Evolutionary conservation across 2,888 invertebrate species (phyloP), one percentile per base, ranked within the genome.

Genomic region (Acleris laterana): DNA sequence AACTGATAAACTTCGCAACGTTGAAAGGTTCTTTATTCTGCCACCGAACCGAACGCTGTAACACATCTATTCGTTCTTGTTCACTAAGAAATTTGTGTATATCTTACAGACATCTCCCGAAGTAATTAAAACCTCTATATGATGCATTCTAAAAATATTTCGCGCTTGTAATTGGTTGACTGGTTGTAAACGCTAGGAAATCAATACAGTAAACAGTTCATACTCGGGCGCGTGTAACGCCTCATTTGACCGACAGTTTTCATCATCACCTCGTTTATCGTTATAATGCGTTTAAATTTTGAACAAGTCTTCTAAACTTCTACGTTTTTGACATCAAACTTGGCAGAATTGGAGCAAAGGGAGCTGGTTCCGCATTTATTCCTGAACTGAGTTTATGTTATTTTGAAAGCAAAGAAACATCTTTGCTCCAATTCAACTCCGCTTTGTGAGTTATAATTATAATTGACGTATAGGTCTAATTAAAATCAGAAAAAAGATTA

Each of bases 351-450:
- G 44, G 57, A 42, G 49, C 58, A 38, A 53, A 58, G 32, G 65
- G 55, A 42, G 28, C n/a, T 19, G 42, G 20, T 65, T 66, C 66
- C 61, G 66, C 76, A 57, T 65, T 79, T 84, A 83, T 81, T 83
- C 80, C 77, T 68, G 77, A 76, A 77, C 70, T 72, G 69, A 71
- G 75, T 74, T 76, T 76, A 75, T 44, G 73, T 71, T 68, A 77
- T 81, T 83, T 79, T 78, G 81, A 83, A 84, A 84, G 73, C 62
- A 68, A 70, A 69, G 68, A 63, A 71, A 65, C 71, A 61, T 56
- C 61, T 74, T 61, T 52, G 66, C 48, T 50, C 61, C 71, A 72
- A 71, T 72, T 70, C 77, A 75, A 25, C 53, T 55, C 4, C 50
- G n/a, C 28, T 50, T 55, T 48, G 13, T 32, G 7, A 32, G 32